Base-by-base conservation (phyloP, 2,797 vertebrate genomes). In the Oreortyx pictus region DNA sequence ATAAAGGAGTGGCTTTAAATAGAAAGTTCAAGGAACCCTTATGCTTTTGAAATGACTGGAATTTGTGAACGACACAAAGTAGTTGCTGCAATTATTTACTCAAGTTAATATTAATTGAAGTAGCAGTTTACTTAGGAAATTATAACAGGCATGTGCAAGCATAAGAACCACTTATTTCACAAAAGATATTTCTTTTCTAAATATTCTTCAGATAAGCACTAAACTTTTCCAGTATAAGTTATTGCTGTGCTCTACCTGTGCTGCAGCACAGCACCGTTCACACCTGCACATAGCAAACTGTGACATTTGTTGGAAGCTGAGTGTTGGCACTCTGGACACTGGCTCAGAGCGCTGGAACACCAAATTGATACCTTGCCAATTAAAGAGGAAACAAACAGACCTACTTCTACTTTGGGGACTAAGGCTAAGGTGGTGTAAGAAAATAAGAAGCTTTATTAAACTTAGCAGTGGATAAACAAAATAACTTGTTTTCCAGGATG, bases 81-180 rank as follows among this genome's bases (percentile, higher is more conserved):
- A 89, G 84, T 93, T 86, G 70, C 59, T 88, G 82, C 54, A 60
- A 31, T 89, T 93, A 37, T 94, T 92, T 94, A 78, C 82, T 93
- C 70, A 89, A 72, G 57, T 90, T 95, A 93, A 89, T 89, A 85
- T 70, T 92, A 83, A 92, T 75, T 0, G 0, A 88, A 92, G 88
- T 56, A 56, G 35, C 24, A 2, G 11, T 96, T 95, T 93, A 81
- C 89, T 88, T 73, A 86, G 27, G 56, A 83, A 89, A 88, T 95
- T 92, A 80, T 83, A 89, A 41, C 2, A 17, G 61, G 8, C 27
- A 6, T 54, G 8, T 78, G 79, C 66, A 95, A 96, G 92, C 33
- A 75, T 7, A 72, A 18, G 62, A 89, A 86, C 83, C 79, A 62
- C 57, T 85, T 90, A 78, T 57, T 95, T 89, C 66, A 73, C 87